Evolutionary conservation across 2,888 invertebrate species (phyloP).

Genomic region (Gibbula magus): DNA sequence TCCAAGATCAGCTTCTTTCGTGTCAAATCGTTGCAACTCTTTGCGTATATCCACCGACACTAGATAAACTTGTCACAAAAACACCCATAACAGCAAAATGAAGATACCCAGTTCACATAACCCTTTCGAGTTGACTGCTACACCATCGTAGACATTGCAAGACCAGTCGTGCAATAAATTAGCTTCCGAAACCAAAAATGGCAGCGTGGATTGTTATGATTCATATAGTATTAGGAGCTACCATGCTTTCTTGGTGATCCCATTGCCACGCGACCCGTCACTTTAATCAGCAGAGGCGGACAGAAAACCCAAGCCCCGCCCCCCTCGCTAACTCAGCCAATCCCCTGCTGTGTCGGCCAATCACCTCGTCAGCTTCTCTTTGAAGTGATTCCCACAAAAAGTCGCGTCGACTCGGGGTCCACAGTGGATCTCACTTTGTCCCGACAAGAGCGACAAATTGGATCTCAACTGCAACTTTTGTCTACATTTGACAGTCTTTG

Average conservation of each 20-base stretch:
- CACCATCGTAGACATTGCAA: neutral
- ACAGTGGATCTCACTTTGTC: conserved; percentile 7
- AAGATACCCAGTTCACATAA: neutral
- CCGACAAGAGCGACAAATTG: conserved; percentile 23
- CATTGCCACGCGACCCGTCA: conserved; percentile 40
- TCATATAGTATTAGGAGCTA: conserved; percentile 34
- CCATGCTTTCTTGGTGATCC: conserved; percentile 29
- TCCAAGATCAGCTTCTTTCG: neutral
- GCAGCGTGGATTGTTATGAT: conserved; percentile 32
- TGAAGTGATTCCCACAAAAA: neutral
- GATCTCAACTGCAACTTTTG: conserved; percentile 16
- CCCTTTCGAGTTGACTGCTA: neutral
- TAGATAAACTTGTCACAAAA: neutral
- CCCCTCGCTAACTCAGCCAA: conserved; percentile 12
- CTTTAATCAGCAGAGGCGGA: conserved; percentile 30
- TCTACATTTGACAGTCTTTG: conserved; percentile 7
- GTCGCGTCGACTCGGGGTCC: neutral
- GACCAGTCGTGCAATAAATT: conserved; percentile 32
- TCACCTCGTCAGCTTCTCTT: conserved; percentile 6
- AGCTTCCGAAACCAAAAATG: conserved; percentile 27
- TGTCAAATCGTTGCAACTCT: conserved; percentile 1
- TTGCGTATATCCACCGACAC: conserved; percentile 3
- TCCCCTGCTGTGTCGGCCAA: conserved; percentile 21
- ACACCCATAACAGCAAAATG: neutral
- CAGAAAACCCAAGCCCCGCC: conserved; percentile 20